phyloP scores from a whole-genome alignment of 2,113 vertebrate species.

The Melanerpes aurifrons region DNA sequence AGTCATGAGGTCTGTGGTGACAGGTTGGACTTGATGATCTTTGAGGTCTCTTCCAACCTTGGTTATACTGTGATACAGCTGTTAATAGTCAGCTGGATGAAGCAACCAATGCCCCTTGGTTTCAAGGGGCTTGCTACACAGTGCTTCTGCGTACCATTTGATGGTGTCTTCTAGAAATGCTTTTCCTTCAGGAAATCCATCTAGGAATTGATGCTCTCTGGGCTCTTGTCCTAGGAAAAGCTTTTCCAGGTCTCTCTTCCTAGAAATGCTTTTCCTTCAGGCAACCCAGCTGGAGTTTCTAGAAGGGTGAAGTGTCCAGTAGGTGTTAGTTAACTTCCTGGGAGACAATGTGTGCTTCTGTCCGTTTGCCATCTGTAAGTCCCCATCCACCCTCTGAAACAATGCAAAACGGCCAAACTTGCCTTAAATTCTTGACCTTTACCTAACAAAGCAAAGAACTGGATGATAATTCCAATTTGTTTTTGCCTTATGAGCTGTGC shows the following conservation, averaged over 20 bases:
- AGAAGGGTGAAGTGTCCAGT: neutral
- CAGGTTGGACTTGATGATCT: too few relatives aligned
- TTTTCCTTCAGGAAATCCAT: neutral
- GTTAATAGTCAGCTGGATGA: neutral
- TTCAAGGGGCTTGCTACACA: neutral
- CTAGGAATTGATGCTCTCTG: neutral
- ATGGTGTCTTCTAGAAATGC: neutral
- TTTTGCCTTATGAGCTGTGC: slow-evolving; percentile 71
- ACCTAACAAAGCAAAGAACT: slow-evolving; percentile 63
- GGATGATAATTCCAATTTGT: slow-evolving; percentile 63
- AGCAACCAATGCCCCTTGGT: rapidly evolving
- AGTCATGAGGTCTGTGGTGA: too few relatives aligned
- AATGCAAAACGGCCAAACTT: slow-evolving; percentile 83
- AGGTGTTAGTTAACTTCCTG: neutral
- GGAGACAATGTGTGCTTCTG: slow-evolving; percentile 66
- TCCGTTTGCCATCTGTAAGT: slow-evolving; percentile 39
- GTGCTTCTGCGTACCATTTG: neutral
- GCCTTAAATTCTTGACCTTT: slow-evolving; percentile 79
- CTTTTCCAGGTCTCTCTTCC: neutral
- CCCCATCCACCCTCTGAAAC: slow-evolving; percentile 59
- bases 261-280: slow-evolving; percentile 14
- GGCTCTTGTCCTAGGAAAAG: too few relatives aligned
- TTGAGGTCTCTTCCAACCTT: too few relatives aligned
- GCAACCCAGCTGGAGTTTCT: slow-evolving; percentile 20
- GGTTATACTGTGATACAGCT: neutral